phyloP scores from a whole-genome alignment of 1,140 invertebrate species.

The Lepidotrigona ventralis region DNA sequence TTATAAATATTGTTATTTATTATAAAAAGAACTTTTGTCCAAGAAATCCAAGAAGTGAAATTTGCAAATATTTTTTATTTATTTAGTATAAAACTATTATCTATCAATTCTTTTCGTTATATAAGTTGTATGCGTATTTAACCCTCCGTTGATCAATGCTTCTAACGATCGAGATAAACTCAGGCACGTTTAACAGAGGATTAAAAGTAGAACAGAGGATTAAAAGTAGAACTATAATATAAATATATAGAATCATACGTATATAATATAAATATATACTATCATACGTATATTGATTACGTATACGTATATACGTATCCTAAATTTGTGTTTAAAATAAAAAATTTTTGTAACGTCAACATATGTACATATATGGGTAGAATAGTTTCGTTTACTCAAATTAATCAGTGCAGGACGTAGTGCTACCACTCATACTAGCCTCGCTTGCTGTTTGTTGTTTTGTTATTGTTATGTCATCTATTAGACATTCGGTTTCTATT shows the following conservation, averaged over 20 bases:
- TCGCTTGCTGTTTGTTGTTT: constrained; percentile 18
- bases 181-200: background rate
- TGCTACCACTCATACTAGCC: constrained; percentile 49
- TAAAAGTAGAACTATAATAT: background rate
- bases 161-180: background rate
- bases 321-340: background rate
- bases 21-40: background rate
- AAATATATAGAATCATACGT: background rate
- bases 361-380: background rate
- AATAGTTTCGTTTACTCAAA: background rate
- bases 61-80: background rate
- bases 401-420: constrained; percentile 44
- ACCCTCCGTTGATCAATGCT: background rate
- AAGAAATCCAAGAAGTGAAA: background rate
- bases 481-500: constrained; percentile 36
- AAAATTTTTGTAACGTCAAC: background rate
- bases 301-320: background rate
- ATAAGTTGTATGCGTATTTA: background rate
- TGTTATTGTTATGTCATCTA: background rate
- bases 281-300: background rate
- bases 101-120: background rate
- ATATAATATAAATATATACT: constrained; percentile 5
- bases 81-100: background rate
- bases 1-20: background rate
- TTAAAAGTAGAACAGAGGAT: background rate